Evolutionary conservation across 2,797 vertebrate genomes (phyloP), one percentile per base, ranked within the genome.

Genomic region (Cynodonichthys magdalenae): DNA sequence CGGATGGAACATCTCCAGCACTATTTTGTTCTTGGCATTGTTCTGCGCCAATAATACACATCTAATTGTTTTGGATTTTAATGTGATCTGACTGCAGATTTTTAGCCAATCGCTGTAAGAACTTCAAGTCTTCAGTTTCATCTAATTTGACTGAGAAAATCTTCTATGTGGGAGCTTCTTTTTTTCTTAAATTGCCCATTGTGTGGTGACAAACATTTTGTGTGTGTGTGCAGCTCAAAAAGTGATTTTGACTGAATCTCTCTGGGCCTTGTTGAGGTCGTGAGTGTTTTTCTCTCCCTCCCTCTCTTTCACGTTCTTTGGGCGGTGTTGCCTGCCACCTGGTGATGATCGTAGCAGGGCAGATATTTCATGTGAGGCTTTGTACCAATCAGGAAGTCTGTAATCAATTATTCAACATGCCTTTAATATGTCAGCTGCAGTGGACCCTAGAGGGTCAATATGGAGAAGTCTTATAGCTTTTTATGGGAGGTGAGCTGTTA

Each of bases 371-470:
- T 82, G 80, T 84, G 82, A 85, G 71, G 36, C 48, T 51, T 56
- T 29, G 4, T 70, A 71, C 88, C 84, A 88, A 85, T 87, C 71
- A 57, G 76, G 52, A 67, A 71, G 42, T 29, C 18, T 64, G 66
- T 74, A 68, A 87, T 90, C 58, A 90, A 92, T 92, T 84, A 90
- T 92, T 90, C 82, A 92, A 71, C 44, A 57, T 58, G 69, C 60
- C 83, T 82, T 86, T 84, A 73, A 83, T 75, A 84, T 87, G 77
- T 83, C 77, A 72, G 69, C 77, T 76, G 51, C 66, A 78, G 65
- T 62, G 46, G 80, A 68, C 51, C 63, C 60, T 46, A 69, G 54
- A 59, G 72, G 77, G 73, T 84, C 84, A 76, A 59, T 65, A 63
- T 62, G 56, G 36, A 64, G 27, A 63, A 7, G 53, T 69, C 60